These are phyloP conservation scores for Lithophane semibrunnea DNA, from an alignment of 2,888 invertebrate genomes.

Conservation along the genomic window DNA sequence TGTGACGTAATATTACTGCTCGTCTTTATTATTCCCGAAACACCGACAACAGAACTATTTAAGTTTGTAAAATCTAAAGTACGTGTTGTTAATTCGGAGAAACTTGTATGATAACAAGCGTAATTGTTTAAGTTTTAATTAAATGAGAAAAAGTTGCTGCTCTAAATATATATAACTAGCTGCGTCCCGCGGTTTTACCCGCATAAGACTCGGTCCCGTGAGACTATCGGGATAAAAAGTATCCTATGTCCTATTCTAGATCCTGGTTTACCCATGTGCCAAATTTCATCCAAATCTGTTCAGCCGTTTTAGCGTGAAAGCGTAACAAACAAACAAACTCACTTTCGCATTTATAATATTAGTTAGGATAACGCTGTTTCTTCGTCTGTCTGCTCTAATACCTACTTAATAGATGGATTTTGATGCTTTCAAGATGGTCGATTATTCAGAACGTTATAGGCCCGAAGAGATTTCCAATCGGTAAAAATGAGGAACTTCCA, in stretches of 20 bases:
- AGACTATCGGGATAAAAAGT: no score
- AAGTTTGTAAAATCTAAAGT: slow-evolving; percentile 47
- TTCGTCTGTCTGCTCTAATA: not conserved
- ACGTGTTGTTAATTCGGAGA: slow-evolving; percentile 40
- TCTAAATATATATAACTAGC: not conserved
- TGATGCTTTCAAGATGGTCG: not conserved
- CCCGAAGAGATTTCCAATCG: not conserved
- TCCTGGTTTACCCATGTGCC: no score
- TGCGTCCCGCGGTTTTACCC: no score
- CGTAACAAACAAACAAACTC: no score
- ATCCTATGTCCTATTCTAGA: no score
- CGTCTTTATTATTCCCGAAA: slow-evolving; percentile 34
- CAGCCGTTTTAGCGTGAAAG: no score
- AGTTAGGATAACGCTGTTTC: not conserved
- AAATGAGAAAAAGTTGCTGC: slow-evolving; percentile 23
- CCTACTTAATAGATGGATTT: not conserved
- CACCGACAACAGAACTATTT: slow-evolving; percentile 35
- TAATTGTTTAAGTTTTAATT: slow-evolving; percentile 41
- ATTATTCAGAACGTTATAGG: not conserved
- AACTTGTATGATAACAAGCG: slow-evolving; percentile 48
- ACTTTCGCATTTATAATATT: no score
- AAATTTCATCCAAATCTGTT: no score
- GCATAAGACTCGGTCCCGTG: no score
- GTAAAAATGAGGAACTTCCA: not conserved
- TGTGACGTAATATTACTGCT: slow-evolving; percentile 23